Percentiles rank a stretch among this genome's conserved stretches.
Conservation (phyloP, 2,113 vertebrate species). For the Corythoichthys intestinalis region DNA sequence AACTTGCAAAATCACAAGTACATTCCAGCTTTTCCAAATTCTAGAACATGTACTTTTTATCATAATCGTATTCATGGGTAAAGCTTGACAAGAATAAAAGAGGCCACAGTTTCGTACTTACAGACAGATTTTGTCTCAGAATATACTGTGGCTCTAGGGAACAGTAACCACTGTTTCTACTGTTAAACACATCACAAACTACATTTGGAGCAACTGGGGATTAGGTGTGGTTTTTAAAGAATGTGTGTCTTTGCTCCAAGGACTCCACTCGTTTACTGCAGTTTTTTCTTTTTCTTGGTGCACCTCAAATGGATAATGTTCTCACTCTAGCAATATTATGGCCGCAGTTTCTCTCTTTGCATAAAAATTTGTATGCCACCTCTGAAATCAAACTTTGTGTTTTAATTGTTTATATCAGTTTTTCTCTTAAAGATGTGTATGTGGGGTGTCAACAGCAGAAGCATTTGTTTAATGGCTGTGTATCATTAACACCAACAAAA, state of each 20-base stretch:
- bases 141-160: neutral
- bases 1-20: no score
- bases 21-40: no score
- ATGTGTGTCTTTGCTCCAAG: neutral
- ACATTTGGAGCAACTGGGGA: neutral
- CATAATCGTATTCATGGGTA: neutral
- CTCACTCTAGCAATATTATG: conserved; percentile 1
- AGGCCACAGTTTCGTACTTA: neutral
- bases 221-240: conserved; percentile 10
- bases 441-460: conserved; percentile 61
- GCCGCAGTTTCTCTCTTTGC: no score
- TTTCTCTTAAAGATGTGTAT: conserved; percentile 64
- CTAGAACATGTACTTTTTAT: no score
- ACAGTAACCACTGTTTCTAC: conserved; percentile 6
- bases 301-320: neutral
- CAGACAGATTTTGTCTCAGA: neutral
- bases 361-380: no score
- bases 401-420: conserved; percentile 9
- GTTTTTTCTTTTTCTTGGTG: neutral
- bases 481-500: no score
- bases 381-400: neutral
- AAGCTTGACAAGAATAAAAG: neutral
- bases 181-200: conserved; percentile 9
- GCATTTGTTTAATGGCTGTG: no score
- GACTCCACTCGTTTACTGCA: conserved; percentile 1